Conservation (phyloP, 2,888 invertebrate genomes). For the Melangyna quadrimaculata region DNA sequence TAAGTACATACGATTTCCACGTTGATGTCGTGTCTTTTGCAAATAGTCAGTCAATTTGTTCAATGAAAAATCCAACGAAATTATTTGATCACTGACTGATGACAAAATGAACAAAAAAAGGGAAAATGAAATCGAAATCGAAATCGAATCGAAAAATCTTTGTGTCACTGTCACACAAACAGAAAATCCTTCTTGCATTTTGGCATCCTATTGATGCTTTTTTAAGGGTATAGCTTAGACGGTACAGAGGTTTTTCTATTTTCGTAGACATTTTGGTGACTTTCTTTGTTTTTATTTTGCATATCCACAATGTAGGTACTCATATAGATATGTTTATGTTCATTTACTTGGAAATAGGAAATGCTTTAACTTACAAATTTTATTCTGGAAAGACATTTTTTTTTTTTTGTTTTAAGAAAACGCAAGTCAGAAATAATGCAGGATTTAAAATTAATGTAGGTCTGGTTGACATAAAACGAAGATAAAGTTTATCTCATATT, state of each 20-base stretch:
- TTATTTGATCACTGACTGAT: constrained; percentile 15
- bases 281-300: background rate
- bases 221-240: background rate
- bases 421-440: background rate
- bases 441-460: background rate
- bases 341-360: too few relatives aligned
- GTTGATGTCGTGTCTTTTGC: constrained; percentile 3
- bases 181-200: background rate
- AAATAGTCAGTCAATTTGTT: constrained; percentile 51
- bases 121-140: background rate
- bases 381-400: background rate
- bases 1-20: background rate
- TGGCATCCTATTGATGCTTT: background rate
- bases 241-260: background rate
- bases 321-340: background rate
- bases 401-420: background rate
- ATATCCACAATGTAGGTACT: background rate
- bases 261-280: background rate
- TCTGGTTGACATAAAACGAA: too few relatives aligned
- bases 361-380: background rate
- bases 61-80: constrained; percentile 13
- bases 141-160: background rate
- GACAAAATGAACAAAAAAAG: background rate
- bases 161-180: background rate
- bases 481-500: too few relatives aligned